Evolutionary conservation across 2,888 invertebrate species (phyloP).

Genomic region (Lottia gigantea): DNA sequence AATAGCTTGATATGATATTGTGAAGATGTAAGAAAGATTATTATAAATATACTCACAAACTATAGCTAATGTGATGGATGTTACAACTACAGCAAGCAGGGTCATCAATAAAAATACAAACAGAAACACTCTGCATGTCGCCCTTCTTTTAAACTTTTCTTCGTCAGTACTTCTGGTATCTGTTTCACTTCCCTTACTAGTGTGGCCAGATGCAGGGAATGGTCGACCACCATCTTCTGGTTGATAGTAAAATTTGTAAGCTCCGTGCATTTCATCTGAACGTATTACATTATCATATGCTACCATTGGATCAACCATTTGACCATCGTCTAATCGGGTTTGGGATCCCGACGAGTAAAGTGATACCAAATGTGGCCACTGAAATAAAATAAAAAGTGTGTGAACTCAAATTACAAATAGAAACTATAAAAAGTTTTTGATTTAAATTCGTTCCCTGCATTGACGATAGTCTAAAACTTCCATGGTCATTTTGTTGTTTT

Average conservation of each 20-base stretch:
- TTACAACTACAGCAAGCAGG: constrained; percentile 39
- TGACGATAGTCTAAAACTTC: too few species aligned
- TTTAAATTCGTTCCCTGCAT: too few species aligned
- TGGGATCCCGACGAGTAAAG: not conserved
- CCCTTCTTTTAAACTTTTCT: constrained; percentile 34
- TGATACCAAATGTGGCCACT: constrained; percentile 14
- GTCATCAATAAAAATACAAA: constrained; percentile 38
- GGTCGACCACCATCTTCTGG: not conserved
- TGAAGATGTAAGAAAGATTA: too few species aligned
- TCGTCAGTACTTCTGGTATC: constrained; percentile 39
- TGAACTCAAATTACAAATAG: too few species aligned
- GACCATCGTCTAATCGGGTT: not conserved
- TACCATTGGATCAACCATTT: not conserved
- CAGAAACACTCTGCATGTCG: constrained; percentile 37
- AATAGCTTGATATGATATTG: too few species aligned
- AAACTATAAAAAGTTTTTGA: too few species aligned
- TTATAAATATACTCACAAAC: constrained; percentile 32
- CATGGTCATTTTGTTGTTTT: too few species aligned
- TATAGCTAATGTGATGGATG: constrained; percentile 39
- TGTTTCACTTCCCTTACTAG: constrained; percentile 26
- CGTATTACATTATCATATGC: constrained; percentile 13
- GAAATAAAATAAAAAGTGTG: too few species aligned
- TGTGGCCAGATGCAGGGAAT: not conserved
- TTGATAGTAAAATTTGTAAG: constrained; percentile 15
- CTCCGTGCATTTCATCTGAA: constrained; percentile 10